A percentile compares a stretch with the other conserved stretches of the same genome.
Conservation (phyloP, 1,140 invertebrate species). For the Nasonia vitripennis region DNA sequence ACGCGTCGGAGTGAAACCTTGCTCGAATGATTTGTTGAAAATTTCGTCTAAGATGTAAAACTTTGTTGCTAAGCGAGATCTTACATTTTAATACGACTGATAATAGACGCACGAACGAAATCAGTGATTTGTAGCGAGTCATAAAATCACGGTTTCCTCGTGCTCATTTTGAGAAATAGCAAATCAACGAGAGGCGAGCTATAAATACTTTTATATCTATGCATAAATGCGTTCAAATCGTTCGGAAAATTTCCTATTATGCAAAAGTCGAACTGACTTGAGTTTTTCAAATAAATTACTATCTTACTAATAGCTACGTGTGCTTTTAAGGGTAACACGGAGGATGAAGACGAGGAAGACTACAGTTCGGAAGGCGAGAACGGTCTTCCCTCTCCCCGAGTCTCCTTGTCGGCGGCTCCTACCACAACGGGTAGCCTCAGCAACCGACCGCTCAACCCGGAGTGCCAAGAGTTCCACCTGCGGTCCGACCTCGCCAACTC, state of each 20-base stretch:
- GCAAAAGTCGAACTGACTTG: not conserved
- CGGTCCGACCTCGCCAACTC: conserved; percentile 43
- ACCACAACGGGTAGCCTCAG: conserved; percentile 47
- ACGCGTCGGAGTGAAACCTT: not conserved
- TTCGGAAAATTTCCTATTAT: not conserved
- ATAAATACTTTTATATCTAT: not conserved
- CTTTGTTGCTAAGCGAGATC: not conserved
- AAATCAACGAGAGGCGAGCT: not conserved
- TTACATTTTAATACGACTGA: not conserved
- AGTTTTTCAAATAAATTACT: not conserved
- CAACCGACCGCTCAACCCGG: conserved; percentile 68
- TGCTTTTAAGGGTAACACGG: conserved; percentile 56
- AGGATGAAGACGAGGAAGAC: conserved; percentile 65
- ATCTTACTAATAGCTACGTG: not conserved
- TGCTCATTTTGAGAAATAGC: not conserved
- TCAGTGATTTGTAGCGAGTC: not conserved
- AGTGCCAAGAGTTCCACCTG: conserved; percentile 71
- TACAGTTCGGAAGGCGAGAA: conserved; percentile 69
- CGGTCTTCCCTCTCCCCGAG: conserved; percentile 55
- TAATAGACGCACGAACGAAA: not conserved
- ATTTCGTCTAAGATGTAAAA: not conserved
- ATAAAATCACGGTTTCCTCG: not conserved
- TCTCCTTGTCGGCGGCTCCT: conserved; percentile 55
- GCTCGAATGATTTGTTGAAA: too few relatives aligned
- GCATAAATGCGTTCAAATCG: not conserved